These are phyloP conservation scores for Phycodurus eques DNA, from an alignment of 2,113 vertebrate species.

Conservation along the genomic window DNA sequence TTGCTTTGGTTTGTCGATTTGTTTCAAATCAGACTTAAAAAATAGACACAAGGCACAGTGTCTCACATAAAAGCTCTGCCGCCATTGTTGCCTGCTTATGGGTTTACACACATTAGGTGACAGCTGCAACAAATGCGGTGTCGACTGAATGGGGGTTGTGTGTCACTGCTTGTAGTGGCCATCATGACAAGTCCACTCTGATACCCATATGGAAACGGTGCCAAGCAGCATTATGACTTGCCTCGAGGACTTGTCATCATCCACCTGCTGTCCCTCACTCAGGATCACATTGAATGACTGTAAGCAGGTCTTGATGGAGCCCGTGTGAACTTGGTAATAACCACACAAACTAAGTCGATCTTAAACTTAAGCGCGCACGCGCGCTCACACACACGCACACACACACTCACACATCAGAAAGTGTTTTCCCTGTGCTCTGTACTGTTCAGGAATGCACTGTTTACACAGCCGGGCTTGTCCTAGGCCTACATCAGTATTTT, in stretches of 20 bases:
- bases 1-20: background rate
- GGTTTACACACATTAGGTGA: background rate
- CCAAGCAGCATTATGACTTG: conserved; percentile 20
- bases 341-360: background rate
- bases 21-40: background rate
- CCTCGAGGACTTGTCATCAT: conserved; percentile 16
- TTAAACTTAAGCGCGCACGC: background rate
- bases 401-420: background rate
- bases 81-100: background rate
- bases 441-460: conserved; percentile 62
- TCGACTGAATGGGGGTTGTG: background rate
- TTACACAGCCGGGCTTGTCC: conserved; percentile 57
- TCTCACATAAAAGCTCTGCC: background rate
- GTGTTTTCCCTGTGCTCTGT: conserved; percentile 11
- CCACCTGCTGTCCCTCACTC: conserved; percentile 24
- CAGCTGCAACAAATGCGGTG: background rate
- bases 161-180: background rate
- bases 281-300: background rate
- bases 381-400: no score
- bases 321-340: conserved; percentile 16
- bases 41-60: background rate
- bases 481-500: conserved; percentile 36
- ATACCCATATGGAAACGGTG: conserved; percentile 28
- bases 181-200: background rate
- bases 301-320: background rate